phyloP scores from a whole-genome alignment of 2,113 vertebrate species.

The Rhizomys pruinosus region DNA sequence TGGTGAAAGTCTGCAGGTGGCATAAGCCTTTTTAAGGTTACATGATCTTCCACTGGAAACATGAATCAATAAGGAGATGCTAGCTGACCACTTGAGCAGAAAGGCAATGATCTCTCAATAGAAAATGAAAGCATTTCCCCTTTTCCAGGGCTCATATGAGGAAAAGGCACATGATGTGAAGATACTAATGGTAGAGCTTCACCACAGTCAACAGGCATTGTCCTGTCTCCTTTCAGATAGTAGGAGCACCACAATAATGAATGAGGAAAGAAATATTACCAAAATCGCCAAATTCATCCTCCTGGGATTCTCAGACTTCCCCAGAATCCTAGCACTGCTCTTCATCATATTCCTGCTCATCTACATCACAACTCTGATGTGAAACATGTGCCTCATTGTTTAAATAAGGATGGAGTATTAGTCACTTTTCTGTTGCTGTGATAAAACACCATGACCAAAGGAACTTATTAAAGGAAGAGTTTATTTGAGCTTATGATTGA shows the following conservation, averaged over 20 bases:
- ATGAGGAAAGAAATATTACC: neutral
- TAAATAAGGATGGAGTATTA: neutral
- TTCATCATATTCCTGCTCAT: slow-evolving; percentile 31
- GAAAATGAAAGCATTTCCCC: neutral
- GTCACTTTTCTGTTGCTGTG: too few species aligned
- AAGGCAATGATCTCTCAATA: neutral
- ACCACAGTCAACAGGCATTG: neutral
- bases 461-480: too few species aligned
- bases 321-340: neutral
- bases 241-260: slow-evolving; percentile 8
- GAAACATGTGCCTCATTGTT: slow-evolving; percentile 49
- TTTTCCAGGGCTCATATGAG: neutral
- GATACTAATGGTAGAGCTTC: neutral
- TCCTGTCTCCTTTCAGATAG: neutral
- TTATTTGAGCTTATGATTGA: too few species aligned
- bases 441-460: too few species aligned
- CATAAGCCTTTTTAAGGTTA: too few species aligned
- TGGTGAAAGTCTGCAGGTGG: too few species aligned
- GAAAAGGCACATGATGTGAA: neutral
- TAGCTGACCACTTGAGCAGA: neutral
- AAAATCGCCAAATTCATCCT: slow-evolving; percentile 20
- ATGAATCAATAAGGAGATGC: too few species aligned
- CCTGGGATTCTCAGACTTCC: slow-evolving; percentile 65
- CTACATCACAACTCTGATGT: slow-evolving; percentile 32
- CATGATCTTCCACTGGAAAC: too few species aligned